Base-by-base conservation (phyloP, 2,888 invertebrate species). In the Mallateleia sp. region DNA sequence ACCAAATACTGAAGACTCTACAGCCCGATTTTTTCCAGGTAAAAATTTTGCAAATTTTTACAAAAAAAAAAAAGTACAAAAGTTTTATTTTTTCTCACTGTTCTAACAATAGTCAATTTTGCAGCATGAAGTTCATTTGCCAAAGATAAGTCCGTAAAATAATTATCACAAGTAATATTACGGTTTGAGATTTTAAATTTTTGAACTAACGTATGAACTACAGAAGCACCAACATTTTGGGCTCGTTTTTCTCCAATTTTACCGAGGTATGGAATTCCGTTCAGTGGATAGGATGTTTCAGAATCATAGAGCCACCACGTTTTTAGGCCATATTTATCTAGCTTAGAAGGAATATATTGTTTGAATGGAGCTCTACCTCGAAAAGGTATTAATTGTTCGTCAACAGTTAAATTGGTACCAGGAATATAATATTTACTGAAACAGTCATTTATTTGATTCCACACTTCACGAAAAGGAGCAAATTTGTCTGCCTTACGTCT, bases 401-500 rank as follows among this genome's bases (percentile, higher is more conserved):
- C 66, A 7, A 66, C 66, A 11, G 66, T 66, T 11, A 66, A 14
- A 28, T 66, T 66, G 8, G 4, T 25, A 4, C 32, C 66, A 1
- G 66, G 66, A 14, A 66, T 66, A 50, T 66, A 66, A 66, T 66
- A 66, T 50, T 66, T 50, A 18, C 15, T 22, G 6, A 67, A 52
- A 11, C 15, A 8, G 1, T 14, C 7, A 14, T 67, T 67, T 22
- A 67, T 67, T 52, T 24, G 11, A 0, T 52, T 28, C 67, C 32
- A 67, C 0, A 67, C 52, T 3, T 54, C 25, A 7, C 54, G n/a
- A 54, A 54, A 54, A 2, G 54, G 9, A 54, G 54, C 54, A 54
- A 32, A 67, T n/a, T 67, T 67, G 14, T 67, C 52, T 5, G 2
- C 52, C 34, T 52, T 52, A 0, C 52, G 67, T 20, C 34, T 18